Percentiles rank a stretch among this genome's conserved stretches.
These are phyloP conservation scores for Argentina silus DNA, from an alignment of 2,797 vertebrate genomes.

Conservation along the genomic window DNA sequence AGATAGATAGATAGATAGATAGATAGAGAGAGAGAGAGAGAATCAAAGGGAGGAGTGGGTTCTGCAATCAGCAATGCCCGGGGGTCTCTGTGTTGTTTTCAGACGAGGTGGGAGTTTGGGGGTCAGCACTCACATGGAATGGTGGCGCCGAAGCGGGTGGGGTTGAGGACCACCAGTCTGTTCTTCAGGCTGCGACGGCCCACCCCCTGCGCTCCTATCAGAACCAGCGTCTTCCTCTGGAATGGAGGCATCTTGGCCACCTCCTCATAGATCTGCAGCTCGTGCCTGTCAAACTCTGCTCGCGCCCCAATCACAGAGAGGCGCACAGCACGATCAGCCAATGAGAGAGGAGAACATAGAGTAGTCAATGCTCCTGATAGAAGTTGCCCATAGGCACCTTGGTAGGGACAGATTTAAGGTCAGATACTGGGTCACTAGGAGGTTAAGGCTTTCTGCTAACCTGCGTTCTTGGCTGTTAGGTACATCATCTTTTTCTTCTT, in stretches of 20 bases:
- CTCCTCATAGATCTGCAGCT: constrained; percentile 98
- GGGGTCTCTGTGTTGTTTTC: too few relatives aligned
- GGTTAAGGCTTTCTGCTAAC: constrained; percentile 60
- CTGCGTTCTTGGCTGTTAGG: constrained; percentile 95
- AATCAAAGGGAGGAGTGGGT: too few relatives aligned
- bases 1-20: neutral
- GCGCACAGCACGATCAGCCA: neutral
- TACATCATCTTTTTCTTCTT: constrained; percentile 99
- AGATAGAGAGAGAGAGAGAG: neutral
- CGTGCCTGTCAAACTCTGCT: constrained; percentile 96
- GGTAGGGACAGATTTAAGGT: neutral
- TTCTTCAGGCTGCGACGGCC: constrained; percentile 97
- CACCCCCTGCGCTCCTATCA: constrained; percentile 98
- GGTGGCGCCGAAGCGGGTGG: constrained; percentile 91
- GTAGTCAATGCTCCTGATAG: neutral
- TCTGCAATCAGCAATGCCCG: too few relatives aligned
- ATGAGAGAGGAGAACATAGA: neutral
- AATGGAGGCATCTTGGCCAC: constrained; percentile 96
- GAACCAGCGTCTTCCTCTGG: constrained; percentile 94
- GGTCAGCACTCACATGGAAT: constrained; percentile 86
- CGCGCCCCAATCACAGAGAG: constrained; percentile 4
- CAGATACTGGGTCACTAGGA: neutral
- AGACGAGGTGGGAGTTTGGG: neutral
- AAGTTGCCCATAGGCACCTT: too few relatives aligned
- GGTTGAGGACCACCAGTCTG: constrained; percentile 91